These are phyloP conservation scores for Saguinus midas DNA, from an alignment of 2,113 vertebrate species.

Conservation along the genomic window DNA sequence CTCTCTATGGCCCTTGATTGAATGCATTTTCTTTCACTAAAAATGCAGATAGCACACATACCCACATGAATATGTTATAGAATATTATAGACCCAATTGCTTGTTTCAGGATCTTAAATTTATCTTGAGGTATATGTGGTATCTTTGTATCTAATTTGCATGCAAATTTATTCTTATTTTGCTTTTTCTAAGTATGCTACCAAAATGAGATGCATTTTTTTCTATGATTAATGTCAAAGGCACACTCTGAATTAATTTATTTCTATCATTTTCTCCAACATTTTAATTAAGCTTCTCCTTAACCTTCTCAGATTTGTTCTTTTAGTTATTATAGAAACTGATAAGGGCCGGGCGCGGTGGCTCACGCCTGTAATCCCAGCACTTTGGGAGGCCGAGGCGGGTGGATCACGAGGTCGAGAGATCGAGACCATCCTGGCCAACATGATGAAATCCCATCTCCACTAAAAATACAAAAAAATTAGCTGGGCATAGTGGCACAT, in stretches of 20 bases:
- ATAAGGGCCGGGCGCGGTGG: not conserved
- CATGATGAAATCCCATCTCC: too few species aligned
- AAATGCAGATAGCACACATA: not conserved
- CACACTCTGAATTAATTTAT: constrained; percentile 56
- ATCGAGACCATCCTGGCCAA: too few species aligned
- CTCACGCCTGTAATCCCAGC: too few species aligned
- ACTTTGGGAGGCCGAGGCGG: too few species aligned
- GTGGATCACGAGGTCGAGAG: too few species aligned
- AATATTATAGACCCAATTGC: not conserved
- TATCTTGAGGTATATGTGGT: not conserved
- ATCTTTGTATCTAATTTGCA: constrained; percentile 32
- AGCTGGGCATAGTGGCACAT: too few species aligned
- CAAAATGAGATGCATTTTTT: constrained; percentile 40
- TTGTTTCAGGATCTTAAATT: constrained; percentile 47
- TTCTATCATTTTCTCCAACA: constrained; percentile 13
- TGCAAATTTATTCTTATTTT: constrained; percentile 65
- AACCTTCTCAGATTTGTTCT: not conserved
- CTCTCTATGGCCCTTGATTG: not conserved
- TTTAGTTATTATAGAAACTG: not conserved
- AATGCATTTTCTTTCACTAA: constrained; percentile 7
- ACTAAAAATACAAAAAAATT: too few species aligned
- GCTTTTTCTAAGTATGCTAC: constrained; percentile 25
- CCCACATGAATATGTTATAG: not conserved
- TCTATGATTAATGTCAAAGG: constrained; percentile 60
- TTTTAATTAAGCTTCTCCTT: constrained; percentile 46